Conservation (phyloP, 2,888 invertebrate species). For the Stictocephala bisonia region DNA sequence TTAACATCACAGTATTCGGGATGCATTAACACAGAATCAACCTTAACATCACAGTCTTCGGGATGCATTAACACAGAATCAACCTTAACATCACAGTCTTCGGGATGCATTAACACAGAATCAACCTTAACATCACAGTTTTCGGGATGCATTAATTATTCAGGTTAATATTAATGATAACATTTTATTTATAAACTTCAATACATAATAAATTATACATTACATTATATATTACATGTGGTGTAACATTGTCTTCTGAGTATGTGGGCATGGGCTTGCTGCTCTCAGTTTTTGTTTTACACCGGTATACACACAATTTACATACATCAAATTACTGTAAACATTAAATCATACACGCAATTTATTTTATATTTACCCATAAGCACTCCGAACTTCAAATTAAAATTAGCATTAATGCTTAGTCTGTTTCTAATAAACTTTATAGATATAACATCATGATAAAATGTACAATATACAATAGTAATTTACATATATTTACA, state of each 20-base stretch:
- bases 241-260: background rate
- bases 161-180: conserved; percentile 7
- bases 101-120: too few relatives aligned
- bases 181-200: conserved; percentile 32
- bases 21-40: too few relatives aligned
- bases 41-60: too few relatives aligned
- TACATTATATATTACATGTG: conserved; percentile 24
- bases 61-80: too few relatives aligned
- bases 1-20: too few relatives aligned
- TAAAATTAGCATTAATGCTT: conserved; percentile 23
- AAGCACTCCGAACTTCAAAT: conserved; percentile 38
- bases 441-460: conserved; percentile 2
- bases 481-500: conserved; percentile 34
- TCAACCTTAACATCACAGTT: too few relatives aligned
- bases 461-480: conserved; percentile 41
- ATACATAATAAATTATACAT: conserved; percentile 16
- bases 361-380: conserved; percentile 37
- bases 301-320: conserved; percentile 10
- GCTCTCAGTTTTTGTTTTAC: background rate
- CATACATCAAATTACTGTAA: conserved; percentile 3
- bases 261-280: background rate
- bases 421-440: conserved; percentile 25
- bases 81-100: too few relatives aligned
- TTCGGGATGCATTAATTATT: too few relatives aligned
- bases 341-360: conserved; percentile 34